These are phyloP conservation scores for Pycnonotus jocosus DNA, from an alignment of 2,113 vertebrate genomes.

Conservation along the genomic window DNA sequence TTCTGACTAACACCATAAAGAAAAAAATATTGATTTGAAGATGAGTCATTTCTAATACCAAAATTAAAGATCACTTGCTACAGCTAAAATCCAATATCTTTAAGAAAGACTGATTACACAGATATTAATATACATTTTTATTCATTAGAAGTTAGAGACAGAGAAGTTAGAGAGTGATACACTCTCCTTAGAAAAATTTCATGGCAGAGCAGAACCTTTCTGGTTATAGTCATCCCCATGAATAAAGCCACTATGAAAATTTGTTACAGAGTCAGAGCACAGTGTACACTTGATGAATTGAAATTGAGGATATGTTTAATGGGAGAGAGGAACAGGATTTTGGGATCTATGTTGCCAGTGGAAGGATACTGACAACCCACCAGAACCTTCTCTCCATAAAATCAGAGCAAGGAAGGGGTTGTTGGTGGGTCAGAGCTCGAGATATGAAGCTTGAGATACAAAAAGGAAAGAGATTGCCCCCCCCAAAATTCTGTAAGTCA, in stretches of 20 bases:
- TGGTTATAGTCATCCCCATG: background rate
- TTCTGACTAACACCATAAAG: background rate
- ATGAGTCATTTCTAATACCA: background rate
- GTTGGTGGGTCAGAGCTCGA: background rate
- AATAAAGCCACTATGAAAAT: background rate
- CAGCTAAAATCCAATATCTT: background rate
- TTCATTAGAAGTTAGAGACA: background rate
- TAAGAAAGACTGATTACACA: background rate
- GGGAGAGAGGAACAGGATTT: background rate
- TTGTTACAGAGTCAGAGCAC: background rate
- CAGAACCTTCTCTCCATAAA: background rate
- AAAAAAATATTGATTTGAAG: background rate
- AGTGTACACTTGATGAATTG: background rate
- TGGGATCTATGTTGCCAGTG: background rate
- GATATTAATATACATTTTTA: background rate
- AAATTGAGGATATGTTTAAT: background rate
- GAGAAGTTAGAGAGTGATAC: background rate
- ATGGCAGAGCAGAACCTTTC: background rate
- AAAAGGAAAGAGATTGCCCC: rapidly evolving
- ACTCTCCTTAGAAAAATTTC: background rate
- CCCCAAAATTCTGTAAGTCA: background rate
- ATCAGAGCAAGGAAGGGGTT: background rate
- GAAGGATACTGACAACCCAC: background rate
- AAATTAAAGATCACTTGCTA: background rate
- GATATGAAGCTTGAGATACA: background rate